Percentiles rank a stretch among this genome's conserved stretches.
Evolutionary conservation across 2,113 vertebrate species (phyloP).

Genomic region (Fulmarus glacialis): DNA sequence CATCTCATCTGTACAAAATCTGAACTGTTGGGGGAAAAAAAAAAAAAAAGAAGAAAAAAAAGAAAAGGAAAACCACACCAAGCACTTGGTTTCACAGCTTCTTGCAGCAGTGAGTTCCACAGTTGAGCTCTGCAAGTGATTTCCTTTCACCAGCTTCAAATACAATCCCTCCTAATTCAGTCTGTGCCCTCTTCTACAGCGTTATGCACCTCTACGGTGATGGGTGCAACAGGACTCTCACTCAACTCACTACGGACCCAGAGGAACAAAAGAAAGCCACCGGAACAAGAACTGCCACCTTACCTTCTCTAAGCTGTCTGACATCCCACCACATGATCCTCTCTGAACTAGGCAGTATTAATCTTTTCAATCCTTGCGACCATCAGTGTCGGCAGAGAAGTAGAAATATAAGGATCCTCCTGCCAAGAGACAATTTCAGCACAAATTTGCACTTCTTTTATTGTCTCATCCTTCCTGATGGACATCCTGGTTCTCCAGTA

Average conservation of each 20-base stretch:
- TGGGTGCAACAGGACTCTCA: neutral
- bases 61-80: neutral
- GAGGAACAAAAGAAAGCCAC: neutral
- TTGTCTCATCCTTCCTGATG: neutral
- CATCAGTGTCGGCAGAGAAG: neutral
- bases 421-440: slow-evolving; percentile 7
- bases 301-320: neutral
- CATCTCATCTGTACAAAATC: neutral
- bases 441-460: neutral
- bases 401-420: neutral
- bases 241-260: neutral
- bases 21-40: neutral
- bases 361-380: neutral
- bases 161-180: neutral
- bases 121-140: neutral
- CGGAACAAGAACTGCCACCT: neutral
- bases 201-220: accelerated
- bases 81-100: neutral
- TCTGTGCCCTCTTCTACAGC: neutral
- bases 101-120: neutral
- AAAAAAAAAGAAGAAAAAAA: accelerated
- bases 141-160: neutral
- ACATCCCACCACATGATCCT: neutral
- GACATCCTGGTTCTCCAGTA: neutral
- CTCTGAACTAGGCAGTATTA: neutral